Percentiles rank a stretch among this genome's conserved stretches.
Evolutionary conservation across 1,140 invertebrate species (phyloP).

Genomic region (Orussus abietinus): DNA sequence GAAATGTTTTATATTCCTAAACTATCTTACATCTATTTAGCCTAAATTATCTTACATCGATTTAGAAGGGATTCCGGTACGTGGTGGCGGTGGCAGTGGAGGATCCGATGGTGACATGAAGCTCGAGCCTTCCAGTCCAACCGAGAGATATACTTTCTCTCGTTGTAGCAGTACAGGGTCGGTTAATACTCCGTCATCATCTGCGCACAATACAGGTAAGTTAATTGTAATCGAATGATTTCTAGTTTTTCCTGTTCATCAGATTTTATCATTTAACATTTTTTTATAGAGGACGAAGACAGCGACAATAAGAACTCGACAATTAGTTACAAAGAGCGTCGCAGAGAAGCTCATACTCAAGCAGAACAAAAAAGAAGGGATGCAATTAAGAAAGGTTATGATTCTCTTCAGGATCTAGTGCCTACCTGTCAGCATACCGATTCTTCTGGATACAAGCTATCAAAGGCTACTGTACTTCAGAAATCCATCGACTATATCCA

Average conservation of each 20-base stretch:
- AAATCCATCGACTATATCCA: conserved; percentile 90
- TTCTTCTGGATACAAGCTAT: conserved; percentile 86
- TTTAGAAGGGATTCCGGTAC: conserved; percentile 23
- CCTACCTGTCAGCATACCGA: conserved; percentile 86
- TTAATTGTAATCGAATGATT: conserved; percentile 11
- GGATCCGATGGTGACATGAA: conserved; percentile 54
- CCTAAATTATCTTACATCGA: too few species aligned
- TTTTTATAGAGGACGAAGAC: conserved; percentile 79
- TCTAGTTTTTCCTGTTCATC: conserved; percentile 13
- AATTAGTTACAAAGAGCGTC: conserved; percentile 87
- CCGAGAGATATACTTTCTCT: conserved; percentile 66
- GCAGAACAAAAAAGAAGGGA: conserved; percentile 96
- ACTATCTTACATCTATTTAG: too few species aligned
- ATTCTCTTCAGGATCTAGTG: conserved; percentile 85
- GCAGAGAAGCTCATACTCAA: conserved; percentile 93
- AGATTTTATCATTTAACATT: conserved; percentile 15
- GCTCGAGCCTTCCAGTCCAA: conserved; percentile 64
- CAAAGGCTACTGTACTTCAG: conserved; percentile 92
- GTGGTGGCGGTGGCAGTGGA: conserved; percentile 16
- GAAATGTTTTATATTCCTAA: too few species aligned
- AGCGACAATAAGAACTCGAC: conserved; percentile 76
- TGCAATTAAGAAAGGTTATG: conserved; percentile 95
- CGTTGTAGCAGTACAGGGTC: conserved; percentile 81
- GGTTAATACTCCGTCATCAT: conserved; percentile 76
- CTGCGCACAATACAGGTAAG: conserved; percentile 80